These are phyloP conservation scores for Cyclophora punctaria DNA, from an alignment of 2,888 invertebrate genomes.

Conservation along the genomic window DNA sequence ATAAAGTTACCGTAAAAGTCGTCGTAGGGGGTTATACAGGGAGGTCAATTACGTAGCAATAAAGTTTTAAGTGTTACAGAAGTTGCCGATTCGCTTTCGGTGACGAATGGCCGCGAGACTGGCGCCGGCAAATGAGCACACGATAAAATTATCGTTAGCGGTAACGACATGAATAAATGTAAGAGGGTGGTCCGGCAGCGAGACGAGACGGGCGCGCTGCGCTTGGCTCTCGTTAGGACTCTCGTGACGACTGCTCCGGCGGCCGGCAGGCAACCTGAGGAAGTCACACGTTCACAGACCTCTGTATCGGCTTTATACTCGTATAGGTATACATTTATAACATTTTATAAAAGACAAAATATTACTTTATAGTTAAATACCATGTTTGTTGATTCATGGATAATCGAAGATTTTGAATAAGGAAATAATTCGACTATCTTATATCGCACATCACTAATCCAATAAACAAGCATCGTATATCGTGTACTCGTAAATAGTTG, in stretches of 20 bases:
- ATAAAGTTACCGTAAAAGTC: slow-evolving; percentile 42
- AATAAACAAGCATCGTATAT: neutral
- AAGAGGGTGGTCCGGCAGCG: slow-evolving; percentile 61
- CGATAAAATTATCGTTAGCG: slow-evolving; percentile 77
- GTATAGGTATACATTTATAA: no score
- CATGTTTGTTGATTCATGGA: no score
- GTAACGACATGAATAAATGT: slow-evolving; percentile 77
- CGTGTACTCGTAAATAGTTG: slow-evolving; percentile 7
- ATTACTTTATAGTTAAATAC: no score
- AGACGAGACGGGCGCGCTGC: slow-evolving; percentile 37
- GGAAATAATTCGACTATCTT: neutral
- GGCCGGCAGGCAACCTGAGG: neutral
- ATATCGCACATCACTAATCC: neutral
- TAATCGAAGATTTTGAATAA: no score
- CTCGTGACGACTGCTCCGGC: slow-evolving; percentile 48
- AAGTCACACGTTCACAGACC: no score
- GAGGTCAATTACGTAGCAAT: slow-evolving; percentile 70
- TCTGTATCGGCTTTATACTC: no score
- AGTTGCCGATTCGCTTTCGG: slow-evolving; percentile 69
- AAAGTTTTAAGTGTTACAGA: slow-evolving; percentile 72
- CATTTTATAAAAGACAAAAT: no score
- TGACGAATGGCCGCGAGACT: slow-evolving; percentile 70
- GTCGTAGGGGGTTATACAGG: slow-evolving; percentile 49
- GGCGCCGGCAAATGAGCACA: slow-evolving; percentile 75
- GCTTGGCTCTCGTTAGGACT: slow-evolving; percentile 55